A percentile compares a stretch with the other conserved stretches of the same genome.
These are phyloP conservation scores for Sander lucioperca DNA, from an alignment of 2,113 vertebrate species.

Conservation along the genomic window DNA sequence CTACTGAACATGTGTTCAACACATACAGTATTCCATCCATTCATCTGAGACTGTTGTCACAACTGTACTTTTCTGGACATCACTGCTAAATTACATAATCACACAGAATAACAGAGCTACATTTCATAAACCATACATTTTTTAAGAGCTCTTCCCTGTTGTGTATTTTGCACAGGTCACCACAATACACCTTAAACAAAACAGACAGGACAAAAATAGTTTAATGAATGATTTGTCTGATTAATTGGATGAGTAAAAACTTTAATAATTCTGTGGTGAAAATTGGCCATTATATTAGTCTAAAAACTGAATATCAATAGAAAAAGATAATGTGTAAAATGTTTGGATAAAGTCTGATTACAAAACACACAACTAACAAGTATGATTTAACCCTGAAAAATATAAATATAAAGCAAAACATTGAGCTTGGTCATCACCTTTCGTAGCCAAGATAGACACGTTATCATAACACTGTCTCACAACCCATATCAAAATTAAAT, in stretches of 20 bases:
- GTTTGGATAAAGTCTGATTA: background rate
- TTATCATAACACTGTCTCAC: background rate
- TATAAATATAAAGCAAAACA: background rate
- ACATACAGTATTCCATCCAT: slow-evolving; percentile 1
- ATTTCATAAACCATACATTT: background rate
- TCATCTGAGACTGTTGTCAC: background rate
- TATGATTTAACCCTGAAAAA: background rate
- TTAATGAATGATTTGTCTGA: background rate
- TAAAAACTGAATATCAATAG: no score
- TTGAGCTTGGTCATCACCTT: background rate
- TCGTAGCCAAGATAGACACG: background rate
- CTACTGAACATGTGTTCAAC: background rate
- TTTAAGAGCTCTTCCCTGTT: background rate
- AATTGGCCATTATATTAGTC: no score
- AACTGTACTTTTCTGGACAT: background rate
- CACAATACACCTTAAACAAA: background rate
- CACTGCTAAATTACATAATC: background rate
- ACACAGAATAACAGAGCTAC: background rate
- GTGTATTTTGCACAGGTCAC: background rate
- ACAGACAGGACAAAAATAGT: background rate
- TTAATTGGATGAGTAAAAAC: background rate
- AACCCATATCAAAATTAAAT: background rate
- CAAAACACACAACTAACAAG: background rate
- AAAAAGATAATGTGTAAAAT: no score
- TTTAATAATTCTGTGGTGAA: background rate